Evolutionary conservation across 2,888 invertebrate genomes (phyloP), one percentile per base, ranked within the genome.

Genomic region (Latrodectus hesperus): DNA sequence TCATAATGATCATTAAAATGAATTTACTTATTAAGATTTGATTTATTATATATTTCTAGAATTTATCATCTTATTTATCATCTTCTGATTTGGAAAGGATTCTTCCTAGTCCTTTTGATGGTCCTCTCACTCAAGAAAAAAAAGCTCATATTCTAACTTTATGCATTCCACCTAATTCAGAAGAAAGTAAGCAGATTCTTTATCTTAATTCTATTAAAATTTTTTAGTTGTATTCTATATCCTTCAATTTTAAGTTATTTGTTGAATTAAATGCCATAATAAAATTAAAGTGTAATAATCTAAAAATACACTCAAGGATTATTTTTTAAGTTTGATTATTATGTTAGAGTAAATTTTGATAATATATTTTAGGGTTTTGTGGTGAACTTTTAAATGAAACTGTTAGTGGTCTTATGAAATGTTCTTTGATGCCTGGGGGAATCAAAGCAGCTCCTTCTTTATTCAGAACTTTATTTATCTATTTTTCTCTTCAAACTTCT

Each of bases 121-220:
- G 90, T 16, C 89, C 89, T 12, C 74, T 90, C 82, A 90, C 88
- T 26, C 90, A 90, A 84, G 90, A 90, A 55, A 90, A 90, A 64
- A 90, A 90, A 65, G 70, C 89, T 9, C 51, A 74, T 53, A 79
- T 90, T 22, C 77, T 90, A 22, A 73, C 81, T 64, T 64, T 86
- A 51, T 81, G 64, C 22, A 53, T 86, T 73, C 80, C 81, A 22
- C n/a, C 52, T 22, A 55, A 76, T 51, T 53, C 75, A 17, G 55
- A 75, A 49, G 75, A 75, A 17, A 76, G 83, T 83, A 64, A 83
- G 74, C 26, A n/a, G 8, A 73, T 17, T 4, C 0, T 64, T 76
- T 22, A 12, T n/a, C 2, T 51, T 49, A 22, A 12, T 10, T 11
- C 10, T 60, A 65, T 60, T 80, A 9, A 72, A 51, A 68, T 67